Evolutionary conservation across 2,888 invertebrate species (phyloP).

Genomic region (Philereme vetulata): DNA sequence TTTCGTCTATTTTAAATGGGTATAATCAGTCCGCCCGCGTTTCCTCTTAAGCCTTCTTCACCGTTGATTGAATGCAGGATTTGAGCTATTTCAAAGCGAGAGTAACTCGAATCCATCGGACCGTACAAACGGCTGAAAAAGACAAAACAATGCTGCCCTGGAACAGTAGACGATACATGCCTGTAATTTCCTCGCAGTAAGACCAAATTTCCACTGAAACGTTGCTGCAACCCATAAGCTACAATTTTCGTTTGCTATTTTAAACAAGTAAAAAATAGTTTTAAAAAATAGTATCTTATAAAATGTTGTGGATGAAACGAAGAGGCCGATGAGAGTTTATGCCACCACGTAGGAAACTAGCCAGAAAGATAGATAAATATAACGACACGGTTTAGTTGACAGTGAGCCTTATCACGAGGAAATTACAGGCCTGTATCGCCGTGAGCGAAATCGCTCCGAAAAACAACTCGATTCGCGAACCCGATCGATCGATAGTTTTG

Average conservation of each 20-base stretch:
- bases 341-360: too few species aligned
- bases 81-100: constrained; percentile 40
- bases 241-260: constrained; percentile 3
- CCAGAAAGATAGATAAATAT: neutral
- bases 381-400: neutral
- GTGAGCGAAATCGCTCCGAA: constrained; percentile 40
- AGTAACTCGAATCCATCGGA: constrained; percentile 41
- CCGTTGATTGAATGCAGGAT: constrained; percentile 45
- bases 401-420: constrained; percentile 6
- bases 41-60: constrained; percentile 32
- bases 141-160: constrained; percentile 50
- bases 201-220: constrained; percentile 15
- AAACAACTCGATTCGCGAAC: constrained; percentile 64
- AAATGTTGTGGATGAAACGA: too few species aligned
- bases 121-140: constrained; percentile 51
- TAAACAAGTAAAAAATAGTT: too few species aligned
- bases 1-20: too few species aligned
- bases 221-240: neutral
- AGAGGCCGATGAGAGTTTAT: too few species aligned
- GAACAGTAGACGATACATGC: constrained; percentile 21
- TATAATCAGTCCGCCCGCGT: too few species aligned
- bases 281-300: too few species aligned
- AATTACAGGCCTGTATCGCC: constrained; percentile 19
- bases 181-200: constrained; percentile 16
- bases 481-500: constrained; percentile 68